A percentile compares a stretch with the other conserved stretches of the same genome.
These are phyloP conservation scores for Petaurus breviceps DNA, from an alignment of 2,113 vertebrate species.

Conservation along the genomic window DNA sequence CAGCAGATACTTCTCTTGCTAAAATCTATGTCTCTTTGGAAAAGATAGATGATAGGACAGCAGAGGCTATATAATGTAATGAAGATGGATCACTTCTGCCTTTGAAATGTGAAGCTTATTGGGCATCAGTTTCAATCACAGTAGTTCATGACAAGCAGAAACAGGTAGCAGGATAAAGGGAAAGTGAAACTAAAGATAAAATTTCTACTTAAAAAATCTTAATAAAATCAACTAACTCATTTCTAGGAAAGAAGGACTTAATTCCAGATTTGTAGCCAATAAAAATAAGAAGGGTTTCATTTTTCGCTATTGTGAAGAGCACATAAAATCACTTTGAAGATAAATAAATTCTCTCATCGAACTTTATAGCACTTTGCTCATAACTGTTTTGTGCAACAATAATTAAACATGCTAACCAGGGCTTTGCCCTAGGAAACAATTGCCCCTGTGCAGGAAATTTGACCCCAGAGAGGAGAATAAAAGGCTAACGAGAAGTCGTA, in stretches of 20 bases:
- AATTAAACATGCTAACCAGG: background rate
- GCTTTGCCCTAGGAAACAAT: too few species aligned
- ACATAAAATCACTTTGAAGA: background rate
- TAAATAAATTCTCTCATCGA: background rate
- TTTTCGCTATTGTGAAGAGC: constrained; percentile 18
- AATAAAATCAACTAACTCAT: background rate
- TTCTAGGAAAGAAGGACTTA: background rate
- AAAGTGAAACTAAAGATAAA: background rate
- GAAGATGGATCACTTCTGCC: constrained; percentile 75
- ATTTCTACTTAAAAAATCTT: constrained; percentile 6
- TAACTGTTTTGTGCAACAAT: background rate
- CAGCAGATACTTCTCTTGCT: constrained; percentile 53
- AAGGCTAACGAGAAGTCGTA: too few species aligned
- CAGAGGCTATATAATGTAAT: constrained; percentile 55
- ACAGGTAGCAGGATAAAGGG: constrained; percentile 8
- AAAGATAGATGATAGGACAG: constrained; percentile 64
- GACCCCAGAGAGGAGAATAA: too few species aligned
- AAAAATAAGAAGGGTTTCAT: background rate
- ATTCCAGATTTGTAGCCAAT: background rate
- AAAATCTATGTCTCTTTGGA: constrained; percentile 69
- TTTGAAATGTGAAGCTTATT: constrained; percentile 50
- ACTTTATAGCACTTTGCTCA: background rate
- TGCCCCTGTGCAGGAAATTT: too few species aligned
- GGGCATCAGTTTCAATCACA: constrained; percentile 75
- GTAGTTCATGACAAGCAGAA: constrained; percentile 59